A percentile compares a stretch with the other conserved stretches of the same genome.
phyloP scores from a whole-genome alignment of 2,888 invertebrate species.

The Caenorhabditis angaria region DNA sequence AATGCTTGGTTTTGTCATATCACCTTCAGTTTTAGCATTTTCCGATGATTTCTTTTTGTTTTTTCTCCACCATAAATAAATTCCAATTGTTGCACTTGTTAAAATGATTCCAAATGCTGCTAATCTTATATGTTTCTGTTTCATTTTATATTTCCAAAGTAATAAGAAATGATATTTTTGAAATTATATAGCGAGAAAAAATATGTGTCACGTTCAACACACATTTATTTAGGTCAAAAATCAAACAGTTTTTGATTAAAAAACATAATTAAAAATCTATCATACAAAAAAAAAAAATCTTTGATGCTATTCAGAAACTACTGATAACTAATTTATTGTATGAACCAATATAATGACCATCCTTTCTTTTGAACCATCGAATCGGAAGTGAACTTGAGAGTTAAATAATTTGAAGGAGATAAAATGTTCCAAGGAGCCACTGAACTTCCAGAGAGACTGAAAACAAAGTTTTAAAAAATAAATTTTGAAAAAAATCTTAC shows the following conservation, averaged over 20 bases:
- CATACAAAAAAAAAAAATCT: no score
- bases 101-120: neutral
- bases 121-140: neutral
- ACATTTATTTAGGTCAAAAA: no score
- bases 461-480: neutral
- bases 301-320: no score
- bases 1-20: neutral
- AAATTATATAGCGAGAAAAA: neutral
- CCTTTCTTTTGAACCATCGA: slow-evolving; percentile 26
- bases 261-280: no score
- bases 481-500: slow-evolving; percentile 11
- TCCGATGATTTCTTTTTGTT: neutral
- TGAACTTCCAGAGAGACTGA: slow-evolving; percentile 24
- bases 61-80: neutral
- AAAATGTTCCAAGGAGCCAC: slow-evolving; percentile 30
- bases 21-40: no score
- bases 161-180: no score
- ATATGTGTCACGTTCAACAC: no score
- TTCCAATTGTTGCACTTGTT: neutral
- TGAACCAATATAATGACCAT: slow-evolving; percentile 27
- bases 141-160: neutral
- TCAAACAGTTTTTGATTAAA: no score
- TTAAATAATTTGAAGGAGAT: slow-evolving; percentile 24
- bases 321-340: slow-evolving; percentile 11
- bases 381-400: slow-evolving; percentile 34